A percentile compares a stretch with the other conserved stretches of the same genome.
Evolutionary conservation across 2,888 invertebrate species (phyloP).

Genomic region (Cheilosia soror): DNA sequence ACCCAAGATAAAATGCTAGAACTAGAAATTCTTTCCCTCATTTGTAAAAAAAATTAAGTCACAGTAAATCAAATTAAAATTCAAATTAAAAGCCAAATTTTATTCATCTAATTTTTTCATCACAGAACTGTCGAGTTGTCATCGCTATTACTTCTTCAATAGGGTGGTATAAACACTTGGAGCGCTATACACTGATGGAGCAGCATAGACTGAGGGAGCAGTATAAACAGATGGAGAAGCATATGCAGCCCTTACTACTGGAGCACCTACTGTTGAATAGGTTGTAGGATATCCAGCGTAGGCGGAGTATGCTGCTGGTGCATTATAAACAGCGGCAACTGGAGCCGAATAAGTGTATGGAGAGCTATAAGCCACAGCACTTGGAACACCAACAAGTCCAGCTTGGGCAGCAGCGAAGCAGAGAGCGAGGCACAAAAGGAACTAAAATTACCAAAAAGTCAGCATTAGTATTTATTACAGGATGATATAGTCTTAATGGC

Average conservation of each 20-base stretch:
- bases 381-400: conserved; percentile 42
- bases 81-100: background rate
- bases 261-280: conserved; percentile 49
- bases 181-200: conserved; percentile 28
- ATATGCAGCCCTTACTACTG: conserved; percentile 38
- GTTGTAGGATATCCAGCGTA: conserved; percentile 43
- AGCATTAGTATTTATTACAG: background rate
- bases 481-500: background rate
- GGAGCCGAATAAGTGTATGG: conserved; percentile 51
- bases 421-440: conserved; percentile 57
- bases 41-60: too few species aligned
- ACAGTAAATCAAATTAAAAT: too few species aligned
- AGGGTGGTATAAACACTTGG: conserved; percentile 43
- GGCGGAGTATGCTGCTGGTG: conserved; percentile 36
- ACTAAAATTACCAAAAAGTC: conserved; percentile 32
- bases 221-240: conserved; percentile 47
- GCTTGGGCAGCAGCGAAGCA: conserved; percentile 61
- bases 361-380: conserved; percentile 36
- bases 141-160: conserved; percentile 49
- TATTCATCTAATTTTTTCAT: conserved; percentile 27
- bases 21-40: too few species aligned
- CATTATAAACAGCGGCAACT: conserved; percentile 45
- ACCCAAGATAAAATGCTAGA: too few species aligned
- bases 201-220: conserved; percentile 7
- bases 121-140: background rate